phyloP scores from a whole-genome alignment of 2,888 invertebrate species.

The Leptopterna dolabrata region DNA sequence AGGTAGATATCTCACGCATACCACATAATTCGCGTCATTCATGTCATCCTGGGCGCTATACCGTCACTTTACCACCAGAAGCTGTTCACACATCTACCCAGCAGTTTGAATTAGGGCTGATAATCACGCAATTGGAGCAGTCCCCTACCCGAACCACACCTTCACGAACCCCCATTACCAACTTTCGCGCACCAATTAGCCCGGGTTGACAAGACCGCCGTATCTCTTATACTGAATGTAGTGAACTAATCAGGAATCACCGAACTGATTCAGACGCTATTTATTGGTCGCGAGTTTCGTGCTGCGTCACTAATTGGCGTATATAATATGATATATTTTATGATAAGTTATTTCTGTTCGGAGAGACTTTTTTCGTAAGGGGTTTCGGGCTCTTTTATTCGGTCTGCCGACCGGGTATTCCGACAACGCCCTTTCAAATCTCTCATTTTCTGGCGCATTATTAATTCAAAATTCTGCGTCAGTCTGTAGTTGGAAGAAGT shows the following conservation, averaged over 20 bases:
- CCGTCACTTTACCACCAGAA: not conserved
- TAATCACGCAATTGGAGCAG: conserved; percentile 15
- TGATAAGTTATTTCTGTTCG: not conserved
- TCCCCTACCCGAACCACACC: not conserved
- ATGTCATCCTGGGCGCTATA: not conserved
- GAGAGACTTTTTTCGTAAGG: not conserved
- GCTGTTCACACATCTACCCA: not conserved
- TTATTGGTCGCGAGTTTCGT: conserved; percentile 16
- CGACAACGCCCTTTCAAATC: not conserved
- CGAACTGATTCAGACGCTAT: not conserved
- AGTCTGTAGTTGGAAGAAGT: no score
- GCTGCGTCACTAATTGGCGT: conserved; percentile 19
- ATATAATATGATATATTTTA: conserved; percentile 12
- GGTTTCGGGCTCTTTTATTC: not conserved
- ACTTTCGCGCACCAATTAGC: conserved; percentile 21
- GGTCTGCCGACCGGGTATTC: not conserved
- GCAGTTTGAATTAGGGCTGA: not conserved
- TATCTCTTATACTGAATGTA: not conserved
- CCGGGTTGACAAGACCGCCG: conserved; percentile 6
- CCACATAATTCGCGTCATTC: not conserved
- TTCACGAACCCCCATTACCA: not conserved
- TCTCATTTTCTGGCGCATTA: not conserved
- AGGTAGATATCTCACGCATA: no score
- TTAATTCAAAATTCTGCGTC: not conserved
- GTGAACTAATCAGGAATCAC: not conserved